Percentiles rank a stretch among this genome's conserved stretches.
phyloP scores from a whole-genome alignment of 2,888 invertebrate species.

The Luperina testacea region DNA sequence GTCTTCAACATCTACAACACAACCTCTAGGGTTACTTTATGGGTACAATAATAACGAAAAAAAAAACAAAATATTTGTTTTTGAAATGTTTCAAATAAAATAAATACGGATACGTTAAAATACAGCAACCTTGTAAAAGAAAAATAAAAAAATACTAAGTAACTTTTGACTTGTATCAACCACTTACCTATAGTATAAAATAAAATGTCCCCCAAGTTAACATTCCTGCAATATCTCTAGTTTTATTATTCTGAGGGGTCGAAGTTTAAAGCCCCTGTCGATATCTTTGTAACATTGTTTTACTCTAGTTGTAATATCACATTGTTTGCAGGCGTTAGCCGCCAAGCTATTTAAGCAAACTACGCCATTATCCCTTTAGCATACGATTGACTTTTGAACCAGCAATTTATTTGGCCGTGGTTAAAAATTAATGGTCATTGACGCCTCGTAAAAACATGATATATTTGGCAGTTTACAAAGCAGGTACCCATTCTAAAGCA shows the following conservation, averaged over 20 bases:
- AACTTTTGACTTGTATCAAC: conserved; percentile 47
- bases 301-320: conserved; percentile 36
- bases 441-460: not conserved
- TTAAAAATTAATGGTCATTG: not conserved
- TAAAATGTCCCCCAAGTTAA: conserved; percentile 36
- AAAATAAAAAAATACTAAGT: conserved; percentile 34
- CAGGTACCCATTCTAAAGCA: not conserved
- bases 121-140: conserved; percentile 7
- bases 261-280: conserved; percentile 47
- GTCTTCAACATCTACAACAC: not conserved
- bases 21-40: no score
- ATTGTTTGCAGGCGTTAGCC: conserved; percentile 42
- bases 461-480: not conserved
- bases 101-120: not conserved
- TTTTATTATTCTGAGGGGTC: conserved; percentile 47
- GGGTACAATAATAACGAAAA: not conserved
- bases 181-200: conserved; percentile 21
- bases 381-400: conserved; percentile 14
- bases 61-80: not conserved
- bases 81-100: not conserved
- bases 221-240: conserved; percentile 44
- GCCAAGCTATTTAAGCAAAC: not conserved
- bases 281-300: conserved; percentile 54
- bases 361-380: not conserved
- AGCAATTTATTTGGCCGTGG: not conserved